Evolutionary conservation across 2,113 vertebrate species (phyloP).

Genomic region (Montifringilla adamsi): DNA sequence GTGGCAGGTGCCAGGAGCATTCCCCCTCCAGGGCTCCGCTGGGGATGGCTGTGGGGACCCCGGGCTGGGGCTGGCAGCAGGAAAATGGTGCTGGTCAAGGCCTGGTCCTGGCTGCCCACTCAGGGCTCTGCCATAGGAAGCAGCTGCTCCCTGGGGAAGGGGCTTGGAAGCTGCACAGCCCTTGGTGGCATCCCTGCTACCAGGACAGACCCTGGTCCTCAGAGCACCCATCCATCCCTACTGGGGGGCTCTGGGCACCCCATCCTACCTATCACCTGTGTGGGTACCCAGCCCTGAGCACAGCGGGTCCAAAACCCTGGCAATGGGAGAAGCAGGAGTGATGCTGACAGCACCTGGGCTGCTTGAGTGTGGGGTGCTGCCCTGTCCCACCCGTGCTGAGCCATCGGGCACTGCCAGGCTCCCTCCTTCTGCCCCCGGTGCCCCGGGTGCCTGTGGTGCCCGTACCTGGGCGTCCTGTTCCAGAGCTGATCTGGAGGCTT

Average conservation of each 20-base stretch:
- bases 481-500: conserved; percentile 32
- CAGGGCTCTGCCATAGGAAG: rapidly evolving
- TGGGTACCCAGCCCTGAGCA: not conserved
- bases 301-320: rapidly evolving
- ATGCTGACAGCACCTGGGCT: not conserved
- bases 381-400: not conserved
- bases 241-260: not conserved
- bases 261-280: not conserved
- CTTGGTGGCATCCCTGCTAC: rapidly evolving
- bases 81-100: not conserved
- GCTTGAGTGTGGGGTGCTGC: rapidly evolving
- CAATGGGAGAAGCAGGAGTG: not conserved
- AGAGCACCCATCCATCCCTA: not conserved
- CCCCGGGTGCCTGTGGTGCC: not conserved
- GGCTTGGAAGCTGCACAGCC: not conserved
- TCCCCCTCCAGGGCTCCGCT: rapidly evolving
- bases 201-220: not conserved
- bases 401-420: rapidly evolving
- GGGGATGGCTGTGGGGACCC: rapidly evolving
- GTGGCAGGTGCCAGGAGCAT: not conserved
- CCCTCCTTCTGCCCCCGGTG: not conserved
- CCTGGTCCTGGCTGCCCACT: not conserved
- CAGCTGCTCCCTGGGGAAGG: not conserved
- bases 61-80: not conserved
- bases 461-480: conserved; percentile 10